A percentile compares a stretch with the other conserved stretches of the same genome.
Conservation (phyloP, 2,797 vertebrate genomes). For the Ambastaia sidthimunki region DNA sequence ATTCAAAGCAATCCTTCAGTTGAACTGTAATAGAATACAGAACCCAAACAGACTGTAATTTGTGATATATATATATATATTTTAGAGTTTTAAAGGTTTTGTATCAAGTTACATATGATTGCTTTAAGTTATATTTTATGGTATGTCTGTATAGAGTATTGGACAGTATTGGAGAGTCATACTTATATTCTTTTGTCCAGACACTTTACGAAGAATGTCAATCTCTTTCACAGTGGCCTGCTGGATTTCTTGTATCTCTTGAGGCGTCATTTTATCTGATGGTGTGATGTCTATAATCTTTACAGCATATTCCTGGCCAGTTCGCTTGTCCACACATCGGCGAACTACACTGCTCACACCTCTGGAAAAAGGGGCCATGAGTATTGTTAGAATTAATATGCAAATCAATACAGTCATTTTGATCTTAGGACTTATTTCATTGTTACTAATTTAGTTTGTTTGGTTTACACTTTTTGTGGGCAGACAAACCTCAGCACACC, state of each 20-base stretch:
- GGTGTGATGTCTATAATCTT: slow-evolving; percentile 84
- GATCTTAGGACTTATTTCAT: background rate
- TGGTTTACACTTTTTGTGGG: background rate
- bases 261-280: slow-evolving; percentile 75
- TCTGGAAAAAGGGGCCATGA: background rate
- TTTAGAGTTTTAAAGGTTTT: too few relatives aligned
- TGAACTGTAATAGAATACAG: slow-evolving; percentile 20
- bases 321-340: slow-evolving; percentile 81
- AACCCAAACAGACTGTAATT: background rate
- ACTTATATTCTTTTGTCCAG: slow-evolving; percentile 82
- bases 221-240: slow-evolving; percentile 84
- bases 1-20: slow-evolving; percentile 84
- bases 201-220: slow-evolving; percentile 82
- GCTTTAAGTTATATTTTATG: background rate
- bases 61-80: too few relatives aligned
- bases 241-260: slow-evolving; percentile 78
- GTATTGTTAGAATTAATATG: background rate
- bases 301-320: slow-evolving; percentile 78
- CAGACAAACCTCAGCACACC: background rate
- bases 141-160: background rate
- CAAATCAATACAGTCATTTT: background rate
- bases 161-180: slow-evolving; percentile 61
- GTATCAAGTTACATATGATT: too few relatives aligned
- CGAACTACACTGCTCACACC: slow-evolving; percentile 81
- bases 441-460: background rate